Evolutionary conservation across 2,888 invertebrate species (phyloP).

Genomic region (Bellardia bayeri): DNA sequence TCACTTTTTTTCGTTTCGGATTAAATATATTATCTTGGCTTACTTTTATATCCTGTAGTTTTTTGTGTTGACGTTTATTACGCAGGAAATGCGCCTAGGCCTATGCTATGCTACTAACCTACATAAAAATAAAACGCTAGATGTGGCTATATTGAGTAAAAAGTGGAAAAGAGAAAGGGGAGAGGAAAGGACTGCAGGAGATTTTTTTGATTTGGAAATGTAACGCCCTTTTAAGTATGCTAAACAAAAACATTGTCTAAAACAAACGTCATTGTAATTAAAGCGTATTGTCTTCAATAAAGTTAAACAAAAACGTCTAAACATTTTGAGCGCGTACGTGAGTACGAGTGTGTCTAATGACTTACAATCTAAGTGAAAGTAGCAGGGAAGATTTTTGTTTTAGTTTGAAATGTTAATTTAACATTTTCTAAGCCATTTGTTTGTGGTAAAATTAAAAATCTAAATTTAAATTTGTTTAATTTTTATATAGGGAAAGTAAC

Average conservation of each 20-base stretch:
- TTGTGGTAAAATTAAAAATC: too few relatives aligned
- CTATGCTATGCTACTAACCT: constrained; percentile 76
- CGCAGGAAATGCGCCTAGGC: constrained; percentile 79
- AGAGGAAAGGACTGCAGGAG: background rate
- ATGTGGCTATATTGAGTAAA: background rate
- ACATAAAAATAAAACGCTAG: constrained; percentile 74
- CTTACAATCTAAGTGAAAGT: constrained; percentile 37
- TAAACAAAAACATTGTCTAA: constrained; percentile 5
- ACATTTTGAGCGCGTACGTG: background rate
- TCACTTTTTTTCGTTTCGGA: constrained; percentile 25
- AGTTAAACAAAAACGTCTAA: constrained; percentile 35
- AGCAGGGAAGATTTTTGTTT: background rate
- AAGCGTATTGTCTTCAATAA: constrained; percentile 63
- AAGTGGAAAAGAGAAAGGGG: background rate
- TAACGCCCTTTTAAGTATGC: constrained; percentile 48
- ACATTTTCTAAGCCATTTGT: too few relatives aligned
- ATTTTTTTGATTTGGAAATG: constrained; percentile 22
- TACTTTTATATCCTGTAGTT: constrained; percentile 71
- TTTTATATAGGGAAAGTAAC: too few relatives aligned
- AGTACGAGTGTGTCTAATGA: background rate
- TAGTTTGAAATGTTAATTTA: background rate
- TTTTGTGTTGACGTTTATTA: constrained; percentile 67
- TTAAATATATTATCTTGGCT: constrained; percentile 35
- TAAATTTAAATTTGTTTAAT: too few relatives aligned
- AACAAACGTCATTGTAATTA: constrained; percentile 65